phyloP scores from a whole-genome alignment of 64 coral and sea anemone genomes.

The Acropora yongei region DNA sequence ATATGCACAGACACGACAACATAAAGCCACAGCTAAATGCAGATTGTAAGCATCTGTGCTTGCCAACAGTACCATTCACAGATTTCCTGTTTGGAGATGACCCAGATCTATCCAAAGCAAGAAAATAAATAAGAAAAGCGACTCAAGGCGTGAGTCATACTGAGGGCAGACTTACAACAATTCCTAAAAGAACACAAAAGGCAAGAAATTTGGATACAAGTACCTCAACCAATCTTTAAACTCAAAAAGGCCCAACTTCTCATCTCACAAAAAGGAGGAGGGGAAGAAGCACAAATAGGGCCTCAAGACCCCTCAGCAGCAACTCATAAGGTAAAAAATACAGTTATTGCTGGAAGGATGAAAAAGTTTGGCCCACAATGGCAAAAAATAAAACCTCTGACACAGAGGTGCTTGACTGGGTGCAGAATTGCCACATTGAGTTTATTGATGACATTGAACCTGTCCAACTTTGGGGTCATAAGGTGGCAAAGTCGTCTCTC shows the following conservation, averaged over 20 bases:
- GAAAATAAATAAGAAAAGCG: not conserved
- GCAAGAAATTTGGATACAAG: constrained; percentile 50
- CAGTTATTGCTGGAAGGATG: not conserved
- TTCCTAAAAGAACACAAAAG: not conserved
- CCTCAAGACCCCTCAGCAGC: constrained; percentile 2
- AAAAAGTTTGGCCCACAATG: too few species aligned
- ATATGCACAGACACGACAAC: constrained; percentile 35
- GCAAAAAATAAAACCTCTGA: too few species aligned
- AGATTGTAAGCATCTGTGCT: constrained; percentile 10
- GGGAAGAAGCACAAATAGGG: constrained; percentile 16
- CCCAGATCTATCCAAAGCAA: constrained; percentile 37
- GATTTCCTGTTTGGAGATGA: constrained; percentile 46
- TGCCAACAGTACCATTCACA: not conserved
- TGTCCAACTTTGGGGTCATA: not conserved
- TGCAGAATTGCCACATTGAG: too few species aligned
- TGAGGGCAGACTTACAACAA: not conserved
- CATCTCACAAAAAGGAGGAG: constrained; percentile 23
- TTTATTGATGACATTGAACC: not conserved
- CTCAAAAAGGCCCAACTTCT: constrained; percentile 44
- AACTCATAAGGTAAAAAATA: constrained; percentile 22
- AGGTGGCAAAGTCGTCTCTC: constrained; percentile 4
- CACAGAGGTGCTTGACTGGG: too few species aligned
- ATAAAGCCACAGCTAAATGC: constrained; percentile 16
- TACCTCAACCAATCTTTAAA: constrained; percentile 39
- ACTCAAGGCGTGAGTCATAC: not conserved